Evolutionary conservation across 2,888 invertebrate species (phyloP).

Genomic region (Rotaria sp.): DNA sequence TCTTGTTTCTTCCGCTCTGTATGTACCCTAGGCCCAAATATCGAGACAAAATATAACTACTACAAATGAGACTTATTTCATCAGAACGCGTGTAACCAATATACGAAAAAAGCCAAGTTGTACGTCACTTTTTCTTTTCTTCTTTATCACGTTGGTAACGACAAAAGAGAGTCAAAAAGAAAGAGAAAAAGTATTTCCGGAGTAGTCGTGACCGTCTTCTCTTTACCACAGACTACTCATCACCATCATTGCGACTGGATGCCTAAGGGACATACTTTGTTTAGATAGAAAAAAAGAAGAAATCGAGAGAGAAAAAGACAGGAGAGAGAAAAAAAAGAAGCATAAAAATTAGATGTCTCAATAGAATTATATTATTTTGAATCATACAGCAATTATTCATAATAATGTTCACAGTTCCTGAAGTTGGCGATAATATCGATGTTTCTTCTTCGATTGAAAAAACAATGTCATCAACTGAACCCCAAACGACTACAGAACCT

Average conservation of each 20-base stretch:
- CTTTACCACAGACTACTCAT: not conserved
- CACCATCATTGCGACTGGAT: conserved; percentile 8
- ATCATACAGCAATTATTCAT: not conserved
- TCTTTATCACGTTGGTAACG: not conserved
- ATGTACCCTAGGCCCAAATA: not conserved
- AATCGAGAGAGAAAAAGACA: not conserved
- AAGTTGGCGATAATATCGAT: not conserved
- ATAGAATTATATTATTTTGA: not conserved
- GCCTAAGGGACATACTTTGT: not conserved
- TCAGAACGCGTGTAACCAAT: not conserved
- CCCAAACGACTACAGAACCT: not conserved
- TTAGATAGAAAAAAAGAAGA: not conserved
- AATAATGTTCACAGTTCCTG: conserved; percentile 2
- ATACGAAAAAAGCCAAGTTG: not conserved
- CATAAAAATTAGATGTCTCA: not conserved
- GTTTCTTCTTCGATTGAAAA: not conserved
- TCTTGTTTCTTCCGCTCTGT: not conserved
- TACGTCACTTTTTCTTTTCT: not conserved
- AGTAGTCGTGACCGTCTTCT: not conserved
- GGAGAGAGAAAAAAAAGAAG: not conserved
- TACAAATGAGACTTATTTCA: not conserved
- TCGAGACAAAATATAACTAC: not conserved
- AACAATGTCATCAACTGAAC: not conserved
- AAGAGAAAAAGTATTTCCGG: conserved; percentile 3
- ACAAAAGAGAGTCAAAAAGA: not conserved